Evolutionary conservation across 2,888 invertebrate genomes (phyloP).

Genomic region (Eretmocerus hayati): DNA sequence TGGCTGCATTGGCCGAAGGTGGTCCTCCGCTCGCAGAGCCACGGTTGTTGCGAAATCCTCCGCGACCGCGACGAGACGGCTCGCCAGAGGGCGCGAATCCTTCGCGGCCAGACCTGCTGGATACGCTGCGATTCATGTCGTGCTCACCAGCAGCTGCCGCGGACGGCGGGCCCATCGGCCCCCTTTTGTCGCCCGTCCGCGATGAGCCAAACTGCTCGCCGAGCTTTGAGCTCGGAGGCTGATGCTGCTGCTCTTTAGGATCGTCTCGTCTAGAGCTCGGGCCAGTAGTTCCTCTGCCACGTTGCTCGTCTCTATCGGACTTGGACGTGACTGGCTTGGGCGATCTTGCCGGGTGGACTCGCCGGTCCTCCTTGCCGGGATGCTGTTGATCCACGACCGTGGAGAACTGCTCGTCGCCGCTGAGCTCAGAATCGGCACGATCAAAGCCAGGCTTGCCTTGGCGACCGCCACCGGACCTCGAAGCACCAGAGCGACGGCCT

Average conservation of each 20-base stretch:
- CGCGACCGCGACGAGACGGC: slow-evolving; percentile 80
- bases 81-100: slow-evolving; percentile 83
- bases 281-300: slow-evolving; percentile 50
- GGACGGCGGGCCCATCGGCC: not conserved
- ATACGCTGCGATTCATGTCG: slow-evolving; percentile 19
- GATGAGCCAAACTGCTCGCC: not conserved
- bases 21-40: slow-evolving; percentile 9
- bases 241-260: not conserved
- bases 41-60: slow-evolving; percentile 44
- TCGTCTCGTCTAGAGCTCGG: slow-evolving; percentile 37
- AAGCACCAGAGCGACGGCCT: slow-evolving; percentile 9
- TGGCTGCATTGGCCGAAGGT: not conserved
- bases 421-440: slow-evolving; percentile 68
- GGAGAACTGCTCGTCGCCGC: slow-evolving; percentile 59
- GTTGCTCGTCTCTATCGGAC: slow-evolving; percentile 56
- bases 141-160: slow-evolving; percentile 12
- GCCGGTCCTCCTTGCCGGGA: slow-evolving; percentile 53
- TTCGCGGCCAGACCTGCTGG: slow-evolving; percentile 50
- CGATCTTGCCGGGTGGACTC: slow-evolving; percentile 51
- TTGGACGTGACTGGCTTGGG: slow-evolving; percentile 48
- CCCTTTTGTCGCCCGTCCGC: not conserved
- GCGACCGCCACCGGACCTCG: slow-evolving; percentile 37
- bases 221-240: not conserved
- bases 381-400: slow-evolving; percentile 54
- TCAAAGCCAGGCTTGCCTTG: slow-evolving; percentile 49